Evolutionary conservation across 2,888 invertebrate genomes (phyloP).

Genomic region (Penaeus monodon): DNA sequence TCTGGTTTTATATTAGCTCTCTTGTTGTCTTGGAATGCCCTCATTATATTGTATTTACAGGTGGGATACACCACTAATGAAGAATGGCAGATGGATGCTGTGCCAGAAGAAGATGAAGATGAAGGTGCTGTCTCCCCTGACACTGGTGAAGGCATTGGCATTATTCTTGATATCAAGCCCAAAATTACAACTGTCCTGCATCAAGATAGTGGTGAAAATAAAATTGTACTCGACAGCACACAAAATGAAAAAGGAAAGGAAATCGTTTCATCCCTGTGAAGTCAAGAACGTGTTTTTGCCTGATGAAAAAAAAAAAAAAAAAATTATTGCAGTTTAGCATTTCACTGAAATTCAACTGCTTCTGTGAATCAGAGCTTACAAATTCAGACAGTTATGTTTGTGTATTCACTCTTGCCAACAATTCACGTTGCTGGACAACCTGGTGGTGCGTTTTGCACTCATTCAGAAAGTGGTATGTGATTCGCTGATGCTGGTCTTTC

Average conservation of each 20-base stretch:
- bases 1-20: not conserved
- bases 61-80: slow-evolving; percentile 61
- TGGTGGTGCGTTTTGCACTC: not conserved
- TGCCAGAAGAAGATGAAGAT: slow-evolving; percentile 56
- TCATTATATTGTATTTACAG: slow-evolving; percentile 20
- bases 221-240: slow-evolving; percentile 45
- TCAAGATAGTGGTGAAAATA: slow-evolving; percentile 52
- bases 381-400: not conserved
- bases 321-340: slow-evolving; percentile 5
- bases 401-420: slow-evolving; percentile 2
- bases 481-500: slow-evolving; percentile 32
- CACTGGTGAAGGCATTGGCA: slow-evolving; percentile 55
- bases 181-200: slow-evolving; percentile 39
- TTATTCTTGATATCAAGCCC: slow-evolving; percentile 62
- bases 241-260: slow-evolving; percentile 54
- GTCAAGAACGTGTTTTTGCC: slow-evolving; percentile 14
- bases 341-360: too few species aligned
- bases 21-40: not conserved
- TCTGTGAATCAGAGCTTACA: not conserved
- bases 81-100: slow-evolving; percentile 53
- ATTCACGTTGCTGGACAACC: not conserved
- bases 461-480: slow-evolving; percentile 17
- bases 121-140: slow-evolving; percentile 56
- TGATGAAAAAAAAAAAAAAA: slow-evolving; percentile 15
- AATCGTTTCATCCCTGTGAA: slow-evolving; percentile 20